Conservation (phyloP, 2,797 vertebrate species). For the Malurus leucopterus region DNA sequence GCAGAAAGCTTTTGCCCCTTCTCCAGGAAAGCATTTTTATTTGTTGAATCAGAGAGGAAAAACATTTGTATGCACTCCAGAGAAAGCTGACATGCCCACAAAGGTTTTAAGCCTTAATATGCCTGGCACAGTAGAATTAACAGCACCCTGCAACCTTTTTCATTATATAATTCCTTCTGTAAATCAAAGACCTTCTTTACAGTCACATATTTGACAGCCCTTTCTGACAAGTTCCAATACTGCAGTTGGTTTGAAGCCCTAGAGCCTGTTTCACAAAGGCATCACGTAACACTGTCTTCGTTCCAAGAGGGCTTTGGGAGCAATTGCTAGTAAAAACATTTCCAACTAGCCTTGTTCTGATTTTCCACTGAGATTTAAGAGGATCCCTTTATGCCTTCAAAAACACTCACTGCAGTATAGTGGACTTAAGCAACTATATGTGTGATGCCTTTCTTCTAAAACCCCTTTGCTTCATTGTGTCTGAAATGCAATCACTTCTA, state of each 20-base stretch:
- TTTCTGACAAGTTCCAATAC: constrained; percentile 65
- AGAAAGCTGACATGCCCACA: constrained; percentile 34
- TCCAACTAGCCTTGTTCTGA: constrained; percentile 45
- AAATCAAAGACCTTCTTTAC: constrained; percentile 65
- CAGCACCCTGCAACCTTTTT: constrained; percentile 50
- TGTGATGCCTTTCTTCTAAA: neutral
- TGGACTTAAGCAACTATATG: neutral
- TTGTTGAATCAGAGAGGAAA: neutral
- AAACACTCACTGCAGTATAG: neutral
- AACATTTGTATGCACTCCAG: constrained; percentile 29
- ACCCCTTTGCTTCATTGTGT: neutral
- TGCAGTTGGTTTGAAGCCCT: constrained; percentile 44
- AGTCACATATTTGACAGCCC: constrained; percentile 59
- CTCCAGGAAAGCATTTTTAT: neutral
- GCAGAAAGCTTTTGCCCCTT: neutral
- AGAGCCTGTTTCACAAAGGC: constrained; percentile 15
- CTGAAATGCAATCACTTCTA: neutral
- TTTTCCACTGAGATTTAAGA: constrained; percentile 34
- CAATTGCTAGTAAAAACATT: constrained; percentile 43
- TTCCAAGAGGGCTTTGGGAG: constrained; percentile 38
- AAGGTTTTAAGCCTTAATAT: constrained; percentile 28
- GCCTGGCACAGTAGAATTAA: constrained; percentile 41
- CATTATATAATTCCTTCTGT: constrained; percentile 61
- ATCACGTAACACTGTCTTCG: constrained; percentile 17
- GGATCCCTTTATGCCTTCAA: neutral